phyloP scores from a whole-genome alignment of 2,113 vertebrate genomes.

The Montifringilla adamsi region DNA sequence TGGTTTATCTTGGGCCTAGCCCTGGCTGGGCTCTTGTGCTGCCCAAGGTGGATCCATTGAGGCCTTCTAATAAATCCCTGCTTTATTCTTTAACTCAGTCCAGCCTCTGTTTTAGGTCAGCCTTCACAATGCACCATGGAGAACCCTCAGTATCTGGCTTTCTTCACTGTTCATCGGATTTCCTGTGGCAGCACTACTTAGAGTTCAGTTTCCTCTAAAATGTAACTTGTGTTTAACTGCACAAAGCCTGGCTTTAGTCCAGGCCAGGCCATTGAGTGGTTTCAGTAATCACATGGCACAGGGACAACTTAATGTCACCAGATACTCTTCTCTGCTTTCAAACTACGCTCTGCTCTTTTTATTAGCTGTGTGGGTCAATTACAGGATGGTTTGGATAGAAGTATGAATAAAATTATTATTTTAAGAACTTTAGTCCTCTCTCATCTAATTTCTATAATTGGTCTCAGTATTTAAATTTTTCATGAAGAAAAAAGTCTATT shows the following conservation, averaged over 20 bases:
- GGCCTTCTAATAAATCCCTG: not conserved
- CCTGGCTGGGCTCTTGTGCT: not conserved
- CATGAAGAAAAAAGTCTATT: not conserved
- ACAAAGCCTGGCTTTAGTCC: not conserved
- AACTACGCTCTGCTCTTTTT: not conserved
- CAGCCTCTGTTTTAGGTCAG: not conserved
- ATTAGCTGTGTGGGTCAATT: not conserved
- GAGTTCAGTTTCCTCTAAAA: not conserved
- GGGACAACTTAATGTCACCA: not conserved
- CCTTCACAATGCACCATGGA: not conserved
- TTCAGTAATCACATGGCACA: not conserved
- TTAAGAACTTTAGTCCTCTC: not conserved
- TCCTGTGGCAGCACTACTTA: not conserved
- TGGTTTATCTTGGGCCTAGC: not conserved
- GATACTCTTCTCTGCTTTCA: not conserved
- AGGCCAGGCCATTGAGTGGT: not conserved
- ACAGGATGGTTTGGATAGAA: not conserved
- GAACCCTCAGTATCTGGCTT: not conserved
- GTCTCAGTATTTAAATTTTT: not conserved
- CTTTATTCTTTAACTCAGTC: not conserved
- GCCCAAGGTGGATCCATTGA: not conserved
- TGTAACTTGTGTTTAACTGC: fast-evolving
- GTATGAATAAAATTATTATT: not conserved
- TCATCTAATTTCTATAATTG: not conserved
- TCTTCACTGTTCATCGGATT: fast-evolving